Evolutionary conservation across 2,113 vertebrate genomes (phyloP).

Genomic region (Tupaia chinensis): DNA sequence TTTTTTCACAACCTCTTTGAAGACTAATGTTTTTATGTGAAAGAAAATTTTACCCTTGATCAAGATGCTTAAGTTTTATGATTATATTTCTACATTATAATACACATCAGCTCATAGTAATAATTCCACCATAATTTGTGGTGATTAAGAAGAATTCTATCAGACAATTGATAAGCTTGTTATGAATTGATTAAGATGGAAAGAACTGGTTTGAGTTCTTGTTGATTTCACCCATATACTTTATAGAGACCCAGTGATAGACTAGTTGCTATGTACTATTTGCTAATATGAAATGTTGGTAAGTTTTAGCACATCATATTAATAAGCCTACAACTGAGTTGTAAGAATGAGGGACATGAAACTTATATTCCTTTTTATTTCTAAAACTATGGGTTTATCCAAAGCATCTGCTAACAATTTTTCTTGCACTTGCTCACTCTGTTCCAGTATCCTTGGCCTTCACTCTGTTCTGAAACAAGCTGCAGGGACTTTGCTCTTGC

Average conservation of each 20-base stretch:
- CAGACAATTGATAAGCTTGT: background rate
- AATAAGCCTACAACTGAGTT: background rate
- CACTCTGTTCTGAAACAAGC: background rate
- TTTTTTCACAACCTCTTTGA: constrained; percentile 26
- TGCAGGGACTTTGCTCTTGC: background rate
- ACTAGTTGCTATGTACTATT: background rate
- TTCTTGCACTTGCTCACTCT: background rate
- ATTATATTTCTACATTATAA: background rate
- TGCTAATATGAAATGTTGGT: background rate
- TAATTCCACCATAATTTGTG: background rate
- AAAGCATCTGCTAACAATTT: background rate
- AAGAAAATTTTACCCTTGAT: constrained; percentile 5
- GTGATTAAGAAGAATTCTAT: background rate
- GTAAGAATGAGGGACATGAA: background rate
- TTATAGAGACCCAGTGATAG: constrained; percentile 49
- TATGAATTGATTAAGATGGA: background rate
- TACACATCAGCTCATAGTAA: background rate
- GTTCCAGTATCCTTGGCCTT: background rate
- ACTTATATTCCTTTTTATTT: background rate
- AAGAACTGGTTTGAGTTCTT: constrained; percentile 26
- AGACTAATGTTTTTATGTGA: constrained; percentile 28
- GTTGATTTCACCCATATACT: background rate
- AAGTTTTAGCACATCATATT: background rate
- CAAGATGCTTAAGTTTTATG: background rate
- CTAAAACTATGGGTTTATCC: background rate